phyloP scores from a whole-genome alignment of 1,140 invertebrate species.

The Dinoponera quadriceps region DNA sequence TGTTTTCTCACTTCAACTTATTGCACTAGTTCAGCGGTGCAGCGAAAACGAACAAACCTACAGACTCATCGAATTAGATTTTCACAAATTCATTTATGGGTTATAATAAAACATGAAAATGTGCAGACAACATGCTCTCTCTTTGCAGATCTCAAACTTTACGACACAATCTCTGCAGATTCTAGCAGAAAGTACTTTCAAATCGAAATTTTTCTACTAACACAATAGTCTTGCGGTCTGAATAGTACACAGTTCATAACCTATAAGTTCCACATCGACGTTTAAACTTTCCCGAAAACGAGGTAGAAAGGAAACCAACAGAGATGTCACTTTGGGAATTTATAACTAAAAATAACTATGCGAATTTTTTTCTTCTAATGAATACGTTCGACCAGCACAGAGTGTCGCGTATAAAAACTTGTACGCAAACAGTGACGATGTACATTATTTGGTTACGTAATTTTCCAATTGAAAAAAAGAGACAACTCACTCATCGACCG shows the following conservation, averaged over 20 bases:
- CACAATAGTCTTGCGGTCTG: neutral
- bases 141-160: neutral
- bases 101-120: neutral
- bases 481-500: neutral
- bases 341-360: too few species aligned
- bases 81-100: neutral
- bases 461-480: slow-evolving; percentile 42
- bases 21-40: too few species aligned
- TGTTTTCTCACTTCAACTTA: too few species aligned
- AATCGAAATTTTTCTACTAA: too few species aligned
- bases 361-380: neutral
- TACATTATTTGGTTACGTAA: slow-evolving; percentile 62
- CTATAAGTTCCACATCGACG: slow-evolving; percentile 13
- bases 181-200: too few species aligned
- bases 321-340: neutral
- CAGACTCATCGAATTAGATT: neutral
- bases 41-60: too few species aligned
- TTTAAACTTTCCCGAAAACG: neutral
- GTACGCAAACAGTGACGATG: slow-evolving; percentile 8
- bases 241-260: slow-evolving; percentile 41
- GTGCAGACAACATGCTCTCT: too few species aligned
- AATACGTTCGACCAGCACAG: neutral
- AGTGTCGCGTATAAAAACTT: slow-evolving; percentile 1
- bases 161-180: neutral
- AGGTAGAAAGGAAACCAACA: neutral